Evolutionary conservation across 2,113 vertebrate genomes (phyloP).

Genomic region (Notarius quadriscutis): DNA sequence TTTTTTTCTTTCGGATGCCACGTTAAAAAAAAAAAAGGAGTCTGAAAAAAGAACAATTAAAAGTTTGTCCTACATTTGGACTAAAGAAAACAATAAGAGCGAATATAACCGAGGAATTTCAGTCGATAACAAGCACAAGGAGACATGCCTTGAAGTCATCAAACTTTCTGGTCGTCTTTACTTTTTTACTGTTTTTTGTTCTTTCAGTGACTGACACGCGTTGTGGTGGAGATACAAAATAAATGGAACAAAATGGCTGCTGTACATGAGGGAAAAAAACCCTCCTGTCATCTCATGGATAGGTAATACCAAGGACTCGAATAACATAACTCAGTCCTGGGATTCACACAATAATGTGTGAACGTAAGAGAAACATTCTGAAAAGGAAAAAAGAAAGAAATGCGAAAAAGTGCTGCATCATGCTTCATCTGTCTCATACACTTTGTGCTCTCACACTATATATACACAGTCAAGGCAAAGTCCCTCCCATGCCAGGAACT

Average conservation of each 20-base stretch:
- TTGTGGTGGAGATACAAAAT: background rate
- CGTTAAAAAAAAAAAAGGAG: no score
- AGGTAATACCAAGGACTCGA: background rate
- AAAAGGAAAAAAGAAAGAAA: background rate
- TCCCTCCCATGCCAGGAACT: no score
- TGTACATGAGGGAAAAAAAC: background rate
- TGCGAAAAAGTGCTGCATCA: background rate
- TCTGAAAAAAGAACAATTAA: no score
- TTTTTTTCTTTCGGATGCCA: no score
- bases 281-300: background rate
- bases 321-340: background rate
- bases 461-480: no score
- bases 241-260: background rate
- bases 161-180: background rate
- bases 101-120: no score
- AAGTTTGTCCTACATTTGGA: no score
- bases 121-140: background rate
- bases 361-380: background rate
- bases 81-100: no score
- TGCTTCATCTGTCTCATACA: background rate
- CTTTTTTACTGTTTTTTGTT: background rate
- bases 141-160: background rate
- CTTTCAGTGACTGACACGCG: background rate
- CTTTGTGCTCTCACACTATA: background rate
- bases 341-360: background rate